Conservation (phyloP, 1,140 invertebrate species). For the Leptopilina clavipes region DNA sequence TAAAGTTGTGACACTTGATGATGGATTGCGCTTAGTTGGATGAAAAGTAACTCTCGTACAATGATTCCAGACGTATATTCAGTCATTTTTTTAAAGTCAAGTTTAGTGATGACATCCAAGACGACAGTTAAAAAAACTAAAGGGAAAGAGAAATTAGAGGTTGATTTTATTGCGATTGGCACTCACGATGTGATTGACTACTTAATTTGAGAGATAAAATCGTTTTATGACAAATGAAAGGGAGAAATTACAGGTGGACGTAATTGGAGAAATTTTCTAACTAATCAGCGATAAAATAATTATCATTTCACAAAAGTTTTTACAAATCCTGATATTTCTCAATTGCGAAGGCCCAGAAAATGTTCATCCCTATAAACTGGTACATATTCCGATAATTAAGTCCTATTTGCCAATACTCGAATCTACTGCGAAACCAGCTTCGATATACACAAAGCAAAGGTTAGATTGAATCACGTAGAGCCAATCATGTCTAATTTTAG, state of each 20-base stretch:
- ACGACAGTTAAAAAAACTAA: not conserved
- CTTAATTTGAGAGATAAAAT: not conserved
- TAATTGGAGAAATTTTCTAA: not conserved
- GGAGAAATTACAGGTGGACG: not conserved
- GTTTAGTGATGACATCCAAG: not conserved
- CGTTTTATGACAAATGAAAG: not conserved
- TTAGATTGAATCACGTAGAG: constrained; percentile 16
- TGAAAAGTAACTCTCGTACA: not conserved
- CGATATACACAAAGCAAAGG: not conserved
- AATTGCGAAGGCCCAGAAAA: no score
- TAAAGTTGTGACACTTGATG: constrained; percentile 21
- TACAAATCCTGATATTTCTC: no score
- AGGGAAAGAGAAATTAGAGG: not conserved
- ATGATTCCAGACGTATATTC: not conserved
- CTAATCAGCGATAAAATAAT: no score
- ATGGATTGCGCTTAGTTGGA: constrained; percentile 2
- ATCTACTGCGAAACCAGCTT: not conserved
- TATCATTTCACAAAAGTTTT: no score
- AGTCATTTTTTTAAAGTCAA: not conserved
- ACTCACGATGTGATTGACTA: not conserved
- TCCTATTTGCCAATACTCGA: not conserved
- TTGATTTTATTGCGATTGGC: constrained; percentile 9
- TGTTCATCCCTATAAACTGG: no score
- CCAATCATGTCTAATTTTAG: not conserved
- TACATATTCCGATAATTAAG: not conserved